Evolutionary conservation across 2,888 invertebrate genomes (phyloP).

Genomic region (Dusona sp.): DNA sequence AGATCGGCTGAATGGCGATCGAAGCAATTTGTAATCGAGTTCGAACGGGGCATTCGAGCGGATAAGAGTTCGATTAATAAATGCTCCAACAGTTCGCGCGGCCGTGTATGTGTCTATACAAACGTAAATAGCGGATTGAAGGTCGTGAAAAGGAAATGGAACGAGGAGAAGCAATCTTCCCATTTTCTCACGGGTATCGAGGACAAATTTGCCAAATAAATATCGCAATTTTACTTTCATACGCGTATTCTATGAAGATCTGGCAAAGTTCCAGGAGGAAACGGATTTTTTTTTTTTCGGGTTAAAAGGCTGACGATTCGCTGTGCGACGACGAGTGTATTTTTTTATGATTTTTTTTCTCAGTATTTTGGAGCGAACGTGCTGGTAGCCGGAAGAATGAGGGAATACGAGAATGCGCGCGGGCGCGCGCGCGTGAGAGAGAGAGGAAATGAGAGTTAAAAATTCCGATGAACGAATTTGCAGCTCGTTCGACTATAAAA

Average conservation of each 20-base stretch:
- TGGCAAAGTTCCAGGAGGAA: slow-evolving; percentile 37
- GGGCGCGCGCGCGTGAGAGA: not conserved
- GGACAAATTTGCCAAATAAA: slow-evolving; percentile 42
- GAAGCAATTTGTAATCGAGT: slow-evolving; percentile 71
- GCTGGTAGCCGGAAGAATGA: slow-evolving; percentile 6
- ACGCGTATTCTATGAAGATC: slow-evolving; percentile 17
- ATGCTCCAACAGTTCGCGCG: slow-evolving; percentile 54
- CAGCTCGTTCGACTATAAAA: slow-evolving; percentile 35
- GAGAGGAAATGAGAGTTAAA: slow-evolving; percentile 7
- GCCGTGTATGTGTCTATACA: not conserved
- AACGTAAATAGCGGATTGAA: slow-evolving; percentile 19
- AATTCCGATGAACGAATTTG: slow-evolving; percentile 36
- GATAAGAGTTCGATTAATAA: slow-evolving; percentile 73
- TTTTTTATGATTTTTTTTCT: slow-evolving; percentile 8
- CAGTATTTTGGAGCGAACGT: slow-evolving; percentile 27
- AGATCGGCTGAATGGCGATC: slow-evolving; percentile 60
- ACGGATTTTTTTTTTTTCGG: slow-evolving; percentile 32
- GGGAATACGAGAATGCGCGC: slow-evolving; percentile 29
- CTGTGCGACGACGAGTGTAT: slow-evolving; percentile 29
- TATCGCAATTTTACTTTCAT: slow-evolving; percentile 28
- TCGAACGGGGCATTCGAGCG: slow-evolving; percentile 66
- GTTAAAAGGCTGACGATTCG: slow-evolving; percentile 41
- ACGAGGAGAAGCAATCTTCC: slow-evolving; percentile 27
- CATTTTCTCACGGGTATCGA: slow-evolving; percentile 25
- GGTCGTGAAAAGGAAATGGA: slow-evolving; percentile 51